Base-by-base conservation (phyloP, 37 sponge, comb jelly and placozoan species). In the Chondrosia reniformis region DNA sequence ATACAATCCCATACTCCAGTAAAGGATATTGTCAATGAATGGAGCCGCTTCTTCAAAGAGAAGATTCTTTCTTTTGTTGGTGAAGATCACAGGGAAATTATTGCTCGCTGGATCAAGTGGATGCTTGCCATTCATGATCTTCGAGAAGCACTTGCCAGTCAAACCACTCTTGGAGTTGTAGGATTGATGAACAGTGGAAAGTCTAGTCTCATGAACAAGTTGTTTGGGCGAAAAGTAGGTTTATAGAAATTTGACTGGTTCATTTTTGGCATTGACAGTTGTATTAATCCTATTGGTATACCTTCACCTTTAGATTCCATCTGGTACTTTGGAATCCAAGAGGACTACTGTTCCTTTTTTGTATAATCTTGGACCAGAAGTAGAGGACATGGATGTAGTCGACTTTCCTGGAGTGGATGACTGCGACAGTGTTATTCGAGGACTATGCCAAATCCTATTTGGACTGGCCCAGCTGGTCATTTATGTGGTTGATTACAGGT, bases 371-470 rank as follows among this genome's bases (percentile, higher is more conserved):
- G 81, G 81, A 34, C 49, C 43, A 33, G 46, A 54, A 37, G 74
- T 84, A 43, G 79, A 76, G 41, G 81, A 78, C 31, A 34, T 89
- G 24, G 89, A 89, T 77, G 85, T 89, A 1, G 84, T 89, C 52
- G 89, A 89, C 62, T 89, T 89, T 56, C 89, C 89, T 46, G 89
- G 89, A 28, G 82, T 89, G 43, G 89, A 89, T 69, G 89, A 89
- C 55, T 56, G 80, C 4, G 84, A 89, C 66, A 71, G 76, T 28
- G 57, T 22, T 32, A 76, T 89, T 54, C 89, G 80, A 31, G 64
- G 76, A 31, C 76, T 84, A 25, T 84, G 85, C 8, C n/a, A 80
- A 36, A 46, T 84, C 17, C 61, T 89, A 17, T 61, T 89, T 33
- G 31, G 46, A 15, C 74, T 89, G 0, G 76, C 75, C 28, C 89